Conservation (phyloP, 2,113 vertebrate genomes). For the Aphelocoma coerulescens region DNA sequence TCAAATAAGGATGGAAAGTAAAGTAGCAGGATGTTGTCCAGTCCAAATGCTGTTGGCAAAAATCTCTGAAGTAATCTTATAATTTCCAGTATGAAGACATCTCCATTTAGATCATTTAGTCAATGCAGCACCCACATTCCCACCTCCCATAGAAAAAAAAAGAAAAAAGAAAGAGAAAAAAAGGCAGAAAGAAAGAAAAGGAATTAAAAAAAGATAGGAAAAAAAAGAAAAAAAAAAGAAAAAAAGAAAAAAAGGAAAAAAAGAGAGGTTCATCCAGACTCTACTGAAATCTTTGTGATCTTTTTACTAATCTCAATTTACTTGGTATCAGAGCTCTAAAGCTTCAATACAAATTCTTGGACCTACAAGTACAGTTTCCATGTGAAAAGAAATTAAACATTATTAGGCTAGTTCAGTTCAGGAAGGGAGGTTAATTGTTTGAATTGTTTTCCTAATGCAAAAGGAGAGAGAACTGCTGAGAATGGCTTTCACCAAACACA, state of each 20-base stretch:
- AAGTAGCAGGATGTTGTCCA: neutral
- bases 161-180: neutral
- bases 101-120: neutral
- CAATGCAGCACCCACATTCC: rapidly evolving
- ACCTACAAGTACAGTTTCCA: rapidly evolving
- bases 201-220: too few relatives aligned
- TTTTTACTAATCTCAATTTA: neutral
- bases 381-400: neutral
- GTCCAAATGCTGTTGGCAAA: neutral
- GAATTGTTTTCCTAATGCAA: neutral
- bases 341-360: neutral
- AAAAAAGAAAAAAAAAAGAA: neutral
- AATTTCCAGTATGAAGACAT: neutral
- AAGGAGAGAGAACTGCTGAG: neutral
- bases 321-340: neutral
- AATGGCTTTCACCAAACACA: neutral
- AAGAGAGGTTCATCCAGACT: rapidly evolving
- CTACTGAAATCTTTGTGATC: neutral
- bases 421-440: neutral
- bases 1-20: neutral
- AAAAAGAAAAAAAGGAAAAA: neutral
- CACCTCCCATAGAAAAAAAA: rapidly evolving
- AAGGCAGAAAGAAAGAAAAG: rapidly evolving
- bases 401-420: neutral
- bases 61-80: neutral